Evolutionary conservation across 2,113 vertebrate genomes (phyloP).

Genomic region (Mixornis gularis): DNA sequence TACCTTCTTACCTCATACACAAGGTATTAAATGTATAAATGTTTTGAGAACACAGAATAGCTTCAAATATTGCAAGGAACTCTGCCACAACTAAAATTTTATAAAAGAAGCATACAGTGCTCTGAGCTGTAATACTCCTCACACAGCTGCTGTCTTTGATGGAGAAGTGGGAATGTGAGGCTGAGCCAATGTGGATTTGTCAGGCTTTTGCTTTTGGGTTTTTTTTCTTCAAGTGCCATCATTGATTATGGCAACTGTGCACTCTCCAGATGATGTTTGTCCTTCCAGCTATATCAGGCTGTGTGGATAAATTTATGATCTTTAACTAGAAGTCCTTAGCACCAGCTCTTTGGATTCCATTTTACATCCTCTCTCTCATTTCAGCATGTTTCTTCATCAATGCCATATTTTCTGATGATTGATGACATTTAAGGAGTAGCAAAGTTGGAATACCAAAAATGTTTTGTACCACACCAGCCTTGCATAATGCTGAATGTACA

Average conservation of each 20-base stretch:
- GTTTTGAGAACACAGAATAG: neutral
- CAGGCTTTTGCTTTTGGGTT: neutral
- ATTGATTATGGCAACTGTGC: neutral
- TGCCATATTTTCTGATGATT: neutral
- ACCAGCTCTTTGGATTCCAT: neutral
- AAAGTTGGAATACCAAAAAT: neutral
- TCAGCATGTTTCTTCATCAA: neutral
- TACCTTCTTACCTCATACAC: neutral
- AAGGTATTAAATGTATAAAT: neutral
- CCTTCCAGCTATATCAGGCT: neutral
- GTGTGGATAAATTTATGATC: neutral
- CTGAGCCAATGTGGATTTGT: neutral
- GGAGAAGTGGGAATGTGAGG: neutral
- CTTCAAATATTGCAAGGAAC: neutral
- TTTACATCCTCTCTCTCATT: neutral
- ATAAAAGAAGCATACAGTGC: rapidly evolving
- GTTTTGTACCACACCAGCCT: neutral
- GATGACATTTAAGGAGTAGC: neutral
- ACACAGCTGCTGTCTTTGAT: neutral
- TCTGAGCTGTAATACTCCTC: neutral
- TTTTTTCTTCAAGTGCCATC: neutral
- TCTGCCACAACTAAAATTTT: neutral
- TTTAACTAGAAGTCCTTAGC: neutral
- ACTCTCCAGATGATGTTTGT: neutral
- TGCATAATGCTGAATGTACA: neutral